Evolutionary conservation across 2,113 vertebrate genomes (phyloP).

Genomic region (Leptodactylus fuscus): DNA sequence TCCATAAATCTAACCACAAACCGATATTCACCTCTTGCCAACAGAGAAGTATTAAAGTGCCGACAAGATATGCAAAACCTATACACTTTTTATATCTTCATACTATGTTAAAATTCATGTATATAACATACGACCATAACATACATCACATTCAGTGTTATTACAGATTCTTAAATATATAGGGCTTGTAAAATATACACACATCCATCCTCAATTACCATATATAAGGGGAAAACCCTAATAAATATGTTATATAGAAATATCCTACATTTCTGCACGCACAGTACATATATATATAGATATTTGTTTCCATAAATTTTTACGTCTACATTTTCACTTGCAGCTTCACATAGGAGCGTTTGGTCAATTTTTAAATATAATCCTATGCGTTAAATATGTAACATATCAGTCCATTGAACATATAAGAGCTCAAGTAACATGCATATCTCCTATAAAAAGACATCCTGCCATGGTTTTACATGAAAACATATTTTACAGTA

Average conservation of each 20-base stretch:
- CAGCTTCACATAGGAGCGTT: no score
- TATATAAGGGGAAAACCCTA: no score
- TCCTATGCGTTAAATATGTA: no score
- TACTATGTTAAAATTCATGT: no score
- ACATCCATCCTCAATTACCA: no score
- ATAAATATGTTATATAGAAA: no score
- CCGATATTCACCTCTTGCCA: background rate
- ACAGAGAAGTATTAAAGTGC: background rate
- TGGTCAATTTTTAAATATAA: no score
- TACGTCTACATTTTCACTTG: background rate
- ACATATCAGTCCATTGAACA: background rate
- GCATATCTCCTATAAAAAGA: background rate
- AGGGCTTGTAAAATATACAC: background rate
- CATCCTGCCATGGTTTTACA: background rate
- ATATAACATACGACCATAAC: background rate
- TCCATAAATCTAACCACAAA: background rate
- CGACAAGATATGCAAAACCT: background rate
- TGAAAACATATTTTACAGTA: background rate
- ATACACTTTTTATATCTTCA: background rate
- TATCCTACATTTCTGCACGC: background rate
- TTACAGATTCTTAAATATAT: no score
- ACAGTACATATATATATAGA: conserved; percentile 10
- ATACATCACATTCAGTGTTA: background rate
- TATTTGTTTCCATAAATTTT: background rate
- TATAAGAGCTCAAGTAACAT: background rate